Conservation (phyloP, 30 jellyfish, hydroid and myxozoan species). For the Mastigias papua region DNA sequence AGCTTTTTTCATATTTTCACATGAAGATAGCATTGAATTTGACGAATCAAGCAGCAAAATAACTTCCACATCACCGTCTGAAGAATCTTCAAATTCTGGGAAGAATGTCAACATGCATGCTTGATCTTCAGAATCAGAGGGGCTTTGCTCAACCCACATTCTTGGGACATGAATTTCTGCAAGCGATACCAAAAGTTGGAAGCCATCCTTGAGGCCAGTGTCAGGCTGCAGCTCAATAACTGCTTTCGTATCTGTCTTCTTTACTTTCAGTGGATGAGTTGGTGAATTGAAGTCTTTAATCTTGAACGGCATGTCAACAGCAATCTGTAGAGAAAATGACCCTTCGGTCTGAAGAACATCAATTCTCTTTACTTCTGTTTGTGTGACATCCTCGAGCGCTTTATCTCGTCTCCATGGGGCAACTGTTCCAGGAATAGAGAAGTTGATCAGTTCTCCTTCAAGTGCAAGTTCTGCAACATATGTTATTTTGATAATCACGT, state of each 20-base stretch:
- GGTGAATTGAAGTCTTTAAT: constrained; percentile 80
- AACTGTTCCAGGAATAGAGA: constrained; percentile 88
- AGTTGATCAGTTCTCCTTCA: constrained; percentile 84
- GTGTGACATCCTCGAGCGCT: constrained; percentile 71
- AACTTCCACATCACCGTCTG: constrained; percentile 40
- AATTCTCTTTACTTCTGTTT: constrained; percentile 47
- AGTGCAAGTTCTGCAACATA: constrained; percentile 89
- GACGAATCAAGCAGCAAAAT: constrained; percentile 76
- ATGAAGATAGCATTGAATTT: constrained; percentile 69
- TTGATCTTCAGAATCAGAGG: constrained; percentile 77
- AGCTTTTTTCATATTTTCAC: constrained; percentile 70
- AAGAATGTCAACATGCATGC: constrained; percentile 94
- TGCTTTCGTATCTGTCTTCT: constrained; percentile 93
- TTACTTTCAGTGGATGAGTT: constrained; percentile 72
- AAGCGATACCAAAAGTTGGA: constrained; percentile 76
- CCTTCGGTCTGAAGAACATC: constrained; percentile 23
- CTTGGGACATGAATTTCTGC: constrained; percentile 96
- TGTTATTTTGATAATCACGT: constrained; percentile 86
- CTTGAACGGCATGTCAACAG: constrained; percentile 90
- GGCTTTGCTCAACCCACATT: constrained; percentile 83
- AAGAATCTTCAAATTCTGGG: constrained; percentile 77
- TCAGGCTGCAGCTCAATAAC: constrained; percentile 57
- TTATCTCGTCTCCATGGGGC: constrained; percentile 93
- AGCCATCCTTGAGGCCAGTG: constrained; percentile 70
- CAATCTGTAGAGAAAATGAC: constrained; percentile 76